Base-by-base conservation (phyloP, 2,888 invertebrate species). In the Chrysopilus asiliformis region DNA sequence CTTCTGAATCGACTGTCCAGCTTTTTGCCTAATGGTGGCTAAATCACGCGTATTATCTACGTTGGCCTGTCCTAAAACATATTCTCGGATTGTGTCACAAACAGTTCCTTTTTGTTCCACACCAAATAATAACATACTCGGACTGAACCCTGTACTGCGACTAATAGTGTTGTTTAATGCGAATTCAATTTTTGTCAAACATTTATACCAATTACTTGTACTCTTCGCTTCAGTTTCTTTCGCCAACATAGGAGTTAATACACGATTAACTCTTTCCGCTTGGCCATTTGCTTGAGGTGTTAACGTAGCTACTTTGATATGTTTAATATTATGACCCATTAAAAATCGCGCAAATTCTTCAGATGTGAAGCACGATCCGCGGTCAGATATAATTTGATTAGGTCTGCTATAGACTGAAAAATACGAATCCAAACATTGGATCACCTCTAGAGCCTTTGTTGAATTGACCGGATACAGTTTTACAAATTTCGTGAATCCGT, bases 251-350 rank as follows among this genome's bases (percentile, higher is more conserved):
- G 15, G 17, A 2, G 25, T 43, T 12, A 43, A 22, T 3, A 41
- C 39, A 15, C 37, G 15, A 15, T 41, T 40, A 16, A 39, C 35
- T 8, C 41, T 13, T 32, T 43, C 34, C 9, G 41, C 36, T 27
- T 57, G 53, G 1, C 55, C 52, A 36, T 55, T 56, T 1, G 51
- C 48, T 20, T 51, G 42, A 3, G 53, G 53, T 1, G 46, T 46
- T 4, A 40, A 47, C 2, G 47, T 43, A 4, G 54, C 51, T 4
- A 53, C 46, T 22, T 45, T 36, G 10, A 51, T 43, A 31, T 49
- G 49, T 20, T 45, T 28, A 7, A 53, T 45, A 9, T 32, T 39
- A 8, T 44, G 36, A 2, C 37, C 31, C n/a, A 40, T 14, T 7
- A 48, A 5, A 35, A 47, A 52, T 10, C 15, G 20, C 9, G 18